These are phyloP conservation scores for Drosophila kanekoi DNA, from an alignment of 2,888 invertebrate genomes.

Conservation along the genomic window DNA sequence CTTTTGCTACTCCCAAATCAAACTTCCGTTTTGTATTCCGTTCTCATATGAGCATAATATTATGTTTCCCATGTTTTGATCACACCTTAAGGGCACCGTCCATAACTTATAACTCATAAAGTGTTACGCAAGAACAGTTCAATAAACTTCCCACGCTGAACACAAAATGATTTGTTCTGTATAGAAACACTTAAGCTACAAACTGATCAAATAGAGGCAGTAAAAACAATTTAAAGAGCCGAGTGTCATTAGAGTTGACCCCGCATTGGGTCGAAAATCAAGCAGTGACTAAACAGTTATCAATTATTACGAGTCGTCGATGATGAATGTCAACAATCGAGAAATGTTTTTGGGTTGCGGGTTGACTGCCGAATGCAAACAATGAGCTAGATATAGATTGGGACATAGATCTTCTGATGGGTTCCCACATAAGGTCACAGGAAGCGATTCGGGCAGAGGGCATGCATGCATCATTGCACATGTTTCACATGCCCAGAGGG, in stretches of 20 bases:
- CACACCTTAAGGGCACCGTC: constrained; percentile 45
- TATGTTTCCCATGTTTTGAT: constrained; percentile 49
- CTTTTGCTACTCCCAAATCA: background rate
- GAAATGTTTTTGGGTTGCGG: constrained; percentile 38
- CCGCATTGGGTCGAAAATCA: constrained; percentile 55
- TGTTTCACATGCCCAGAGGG: constrained; percentile 41
- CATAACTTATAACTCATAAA: constrained; percentile 39
- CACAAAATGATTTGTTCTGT: constrained; percentile 48
- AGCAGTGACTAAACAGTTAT: constrained; percentile 79
- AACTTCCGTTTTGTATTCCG: background rate
- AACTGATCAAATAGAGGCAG: constrained; percentile 37
- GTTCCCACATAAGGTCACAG: constrained; percentile 55
- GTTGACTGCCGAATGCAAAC: constrained; percentile 51
- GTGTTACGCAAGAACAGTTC: constrained; percentile 54
- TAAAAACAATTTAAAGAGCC: constrained; percentile 59
- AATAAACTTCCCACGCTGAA: constrained; percentile 57
- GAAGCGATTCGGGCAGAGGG: constrained; percentile 33
- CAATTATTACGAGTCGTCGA: constrained; percentile 69
- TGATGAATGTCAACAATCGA: constrained; percentile 57
- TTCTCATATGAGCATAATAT: background rate
- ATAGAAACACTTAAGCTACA: constrained; percentile 42
- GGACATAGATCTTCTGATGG: constrained; percentile 40
- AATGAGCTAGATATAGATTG: constrained; percentile 16
- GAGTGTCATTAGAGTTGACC: constrained; percentile 51
- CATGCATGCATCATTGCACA: constrained; percentile 69